Conservation (phyloP, 1,140 invertebrate genomes). For the Calosoma granatense region DNA sequence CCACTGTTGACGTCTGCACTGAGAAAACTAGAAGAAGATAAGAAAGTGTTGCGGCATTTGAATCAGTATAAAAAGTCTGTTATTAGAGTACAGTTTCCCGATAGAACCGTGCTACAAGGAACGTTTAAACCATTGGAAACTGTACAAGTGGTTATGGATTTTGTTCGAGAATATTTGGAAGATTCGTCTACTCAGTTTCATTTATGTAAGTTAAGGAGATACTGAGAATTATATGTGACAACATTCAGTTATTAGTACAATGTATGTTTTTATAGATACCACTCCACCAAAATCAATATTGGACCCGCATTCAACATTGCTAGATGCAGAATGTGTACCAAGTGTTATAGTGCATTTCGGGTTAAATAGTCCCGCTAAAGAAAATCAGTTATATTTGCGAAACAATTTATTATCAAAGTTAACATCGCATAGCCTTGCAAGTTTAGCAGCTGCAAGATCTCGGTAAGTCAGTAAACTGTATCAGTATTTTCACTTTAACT, state of each 20-base stretch:
- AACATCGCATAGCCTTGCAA: slow-evolving; percentile 35
- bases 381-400: slow-evolving; percentile 28
- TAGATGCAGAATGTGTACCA: slow-evolving; percentile 62
- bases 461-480: no score
- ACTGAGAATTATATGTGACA: slow-evolving; percentile 9
- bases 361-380: slow-evolving; percentile 27
- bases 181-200: slow-evolving; percentile 52
- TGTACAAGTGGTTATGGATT: slow-evolving; percentile 52
- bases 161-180: slow-evolving; percentile 56
- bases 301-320: slow-evolving; percentile 41
- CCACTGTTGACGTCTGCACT: slow-evolving; percentile 55
- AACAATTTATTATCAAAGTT: slow-evolving; percentile 36
- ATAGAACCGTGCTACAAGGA: slow-evolving; percentile 69
- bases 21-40: slow-evolving; percentile 48
- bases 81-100: slow-evolving; percentile 71
- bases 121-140: slow-evolving; percentile 62
- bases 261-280: slow-evolving; percentile 50
- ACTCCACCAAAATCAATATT: slow-evolving; percentile 63
- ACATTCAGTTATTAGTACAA: slow-evolving; percentile 10
- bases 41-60: slow-evolving; percentile 45
- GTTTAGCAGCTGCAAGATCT: slow-evolving; percentile 32
- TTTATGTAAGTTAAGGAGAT: slow-evolving; percentile 62
- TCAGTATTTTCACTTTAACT: no score
- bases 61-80: slow-evolving; percentile 60
- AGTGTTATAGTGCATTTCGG: slow-evolving; percentile 64